phyloP scores from a whole-genome alignment of 1,140 invertebrate genomes.

The Stegodyphus dumicola region DNA sequence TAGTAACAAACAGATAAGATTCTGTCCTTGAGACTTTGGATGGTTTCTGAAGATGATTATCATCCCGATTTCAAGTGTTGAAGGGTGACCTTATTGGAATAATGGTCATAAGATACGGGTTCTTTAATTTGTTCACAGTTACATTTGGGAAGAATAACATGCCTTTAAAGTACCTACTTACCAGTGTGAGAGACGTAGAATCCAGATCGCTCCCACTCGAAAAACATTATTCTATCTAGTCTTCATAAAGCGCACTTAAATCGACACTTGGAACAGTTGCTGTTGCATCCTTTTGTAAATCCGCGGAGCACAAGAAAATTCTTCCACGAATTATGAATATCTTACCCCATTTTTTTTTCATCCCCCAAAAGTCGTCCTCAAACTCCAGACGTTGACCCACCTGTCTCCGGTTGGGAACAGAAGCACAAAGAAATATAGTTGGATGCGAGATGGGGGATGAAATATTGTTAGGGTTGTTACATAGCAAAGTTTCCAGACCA shows the following conservation, averaged over 20 bases:
- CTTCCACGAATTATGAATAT: constrained; percentile 22
- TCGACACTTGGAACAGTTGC: neutral
- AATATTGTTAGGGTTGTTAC: constrained; percentile 32
- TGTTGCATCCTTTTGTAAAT: constrained; percentile 39
- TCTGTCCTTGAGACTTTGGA: too few relatives aligned
- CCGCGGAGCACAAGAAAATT: constrained; percentile 22
- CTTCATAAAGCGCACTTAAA: constrained; percentile 6
- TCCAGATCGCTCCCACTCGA: neutral
- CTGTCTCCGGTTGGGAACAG: constrained; percentile 3
- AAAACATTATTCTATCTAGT: constrained; percentile 48
- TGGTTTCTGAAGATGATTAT: too few relatives aligned
- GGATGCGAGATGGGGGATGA: neutral
- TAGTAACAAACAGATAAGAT: too few relatives aligned
- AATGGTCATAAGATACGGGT: too few relatives aligned
- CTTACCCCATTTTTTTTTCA: neutral
- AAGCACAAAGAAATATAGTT: constrained; percentile 28
- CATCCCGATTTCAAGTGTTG: too few relatives aligned
- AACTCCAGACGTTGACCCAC: constrained; percentile 17
- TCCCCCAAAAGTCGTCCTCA: neutral
- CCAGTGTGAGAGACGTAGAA: too few relatives aligned
- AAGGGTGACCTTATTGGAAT: too few relatives aligned
- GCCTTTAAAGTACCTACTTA: neutral
- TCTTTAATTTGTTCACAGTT: too few relatives aligned
- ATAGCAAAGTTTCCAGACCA: constrained; percentile 45
- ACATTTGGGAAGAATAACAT: too few relatives aligned